Percentiles rank a stretch among this genome's conserved stretches.
These are phyloP conservation scores for Lasius fuliginosus DNA, from an alignment of 2,888 invertebrate species.

Conservation along the genomic window DNA sequence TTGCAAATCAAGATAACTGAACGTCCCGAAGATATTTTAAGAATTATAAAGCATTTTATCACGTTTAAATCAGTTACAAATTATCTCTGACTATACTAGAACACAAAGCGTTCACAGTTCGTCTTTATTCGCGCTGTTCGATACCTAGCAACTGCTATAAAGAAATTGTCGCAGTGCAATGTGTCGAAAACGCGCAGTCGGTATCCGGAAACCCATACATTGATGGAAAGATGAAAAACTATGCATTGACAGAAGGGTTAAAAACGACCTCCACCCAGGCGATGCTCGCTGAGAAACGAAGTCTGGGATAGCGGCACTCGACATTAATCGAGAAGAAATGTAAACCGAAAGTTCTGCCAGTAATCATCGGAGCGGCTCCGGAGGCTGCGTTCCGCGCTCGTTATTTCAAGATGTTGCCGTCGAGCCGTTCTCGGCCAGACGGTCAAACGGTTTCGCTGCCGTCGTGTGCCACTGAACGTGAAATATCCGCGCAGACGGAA, in stretches of 20 bases:
- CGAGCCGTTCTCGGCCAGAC: constrained; percentile 57
- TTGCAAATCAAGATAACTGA: constrained; percentile 31
- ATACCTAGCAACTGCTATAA: no score
- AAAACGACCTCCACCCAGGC: not conserved
- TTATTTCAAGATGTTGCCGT: constrained; percentile 55
- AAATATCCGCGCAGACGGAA: constrained; percentile 76
- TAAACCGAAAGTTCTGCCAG: constrained; percentile 44
- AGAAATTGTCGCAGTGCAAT: no score
- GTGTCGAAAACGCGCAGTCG: no score
- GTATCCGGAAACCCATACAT: no score
- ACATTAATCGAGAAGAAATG: constrained; percentile 42
- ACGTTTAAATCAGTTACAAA: constrained; percentile 42
- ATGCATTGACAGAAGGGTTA: not conserved
- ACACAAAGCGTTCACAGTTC: not conserved
- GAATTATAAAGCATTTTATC: constrained; percentile 34
- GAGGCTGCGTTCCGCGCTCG: constrained; percentile 42
- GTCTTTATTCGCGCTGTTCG: not conserved
- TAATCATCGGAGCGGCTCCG: constrained; percentile 29
- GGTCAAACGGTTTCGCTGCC: constrained; percentile 68
- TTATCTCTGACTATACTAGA: constrained; percentile 18
- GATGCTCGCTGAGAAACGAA: not conserved
- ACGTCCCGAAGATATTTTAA: constrained; percentile 7
- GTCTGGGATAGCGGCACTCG: not conserved
- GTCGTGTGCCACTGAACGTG: constrained; percentile 62
- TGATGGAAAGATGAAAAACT: no score